A percentile compares a stretch with the other conserved stretches of the same genome.
These are phyloP conservation scores for Meiosimyza platycephala DNA, from an alignment of 2,888 invertebrate species.

Conservation along the genomic window DNA sequence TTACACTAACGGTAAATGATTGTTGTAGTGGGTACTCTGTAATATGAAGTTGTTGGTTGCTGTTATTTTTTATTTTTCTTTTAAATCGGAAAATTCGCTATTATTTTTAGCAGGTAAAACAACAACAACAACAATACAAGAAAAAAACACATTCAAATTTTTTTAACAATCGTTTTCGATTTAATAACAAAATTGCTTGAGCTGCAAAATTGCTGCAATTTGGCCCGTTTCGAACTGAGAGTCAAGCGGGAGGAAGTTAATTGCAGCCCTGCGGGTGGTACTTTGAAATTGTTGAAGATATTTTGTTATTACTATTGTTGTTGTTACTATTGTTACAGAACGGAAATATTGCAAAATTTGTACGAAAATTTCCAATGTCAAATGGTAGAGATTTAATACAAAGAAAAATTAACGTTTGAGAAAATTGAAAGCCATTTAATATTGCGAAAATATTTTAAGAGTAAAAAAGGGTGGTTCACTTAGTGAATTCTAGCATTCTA, in stretches of 20 bases:
- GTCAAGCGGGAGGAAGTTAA: constrained; percentile 41
- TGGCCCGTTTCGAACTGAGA: neutral
- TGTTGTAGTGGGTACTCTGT: constrained; percentile 1
- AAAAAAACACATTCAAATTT: neutral
- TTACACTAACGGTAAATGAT: constrained; percentile 8
- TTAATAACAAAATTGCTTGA: constrained; percentile 30
- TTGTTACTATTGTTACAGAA: neutral
- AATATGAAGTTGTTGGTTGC: constrained; percentile 15
- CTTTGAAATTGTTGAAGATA: constrained; percentile 29
- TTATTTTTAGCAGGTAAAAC: constrained; percentile 14
- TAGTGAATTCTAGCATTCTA: too few species aligned
- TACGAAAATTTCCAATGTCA: too few species aligned
- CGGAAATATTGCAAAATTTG: too few species aligned
- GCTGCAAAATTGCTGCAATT: constrained; percentile 24
- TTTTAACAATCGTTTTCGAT: constrained; percentile 16
- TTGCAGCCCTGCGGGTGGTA: constrained; percentile 59
- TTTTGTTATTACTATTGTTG: too few species aligned
- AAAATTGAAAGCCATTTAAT: too few species aligned
- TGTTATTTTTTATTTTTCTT: constrained; percentile 40
- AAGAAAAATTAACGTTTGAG: too few species aligned
- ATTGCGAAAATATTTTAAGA: too few species aligned
- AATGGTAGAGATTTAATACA: too few species aligned
- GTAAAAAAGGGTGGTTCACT: too few species aligned
- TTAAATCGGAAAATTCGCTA: constrained; percentile 22
- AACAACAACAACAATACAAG: too few species aligned